These are phyloP conservation scores for Drosophila ezoana DNA, from an alignment of 2,888 invertebrate genomes.

Conservation along the genomic window DNA sequence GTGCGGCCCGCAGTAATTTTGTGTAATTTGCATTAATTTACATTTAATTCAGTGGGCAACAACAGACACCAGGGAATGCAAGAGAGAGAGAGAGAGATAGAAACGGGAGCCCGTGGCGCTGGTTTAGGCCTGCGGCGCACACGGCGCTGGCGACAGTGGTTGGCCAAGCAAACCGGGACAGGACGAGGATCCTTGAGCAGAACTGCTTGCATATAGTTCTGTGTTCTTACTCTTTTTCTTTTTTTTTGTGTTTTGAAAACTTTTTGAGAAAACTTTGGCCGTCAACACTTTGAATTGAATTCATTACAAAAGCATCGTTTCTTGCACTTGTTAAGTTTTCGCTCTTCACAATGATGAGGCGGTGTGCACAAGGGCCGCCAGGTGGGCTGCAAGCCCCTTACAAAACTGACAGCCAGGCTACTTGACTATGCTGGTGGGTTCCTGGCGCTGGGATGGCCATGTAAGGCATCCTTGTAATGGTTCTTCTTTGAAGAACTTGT, in stretches of 20 bases:
- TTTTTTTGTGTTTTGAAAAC: slow-evolving; percentile 30
- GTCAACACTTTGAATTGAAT: slow-evolving; percentile 67
- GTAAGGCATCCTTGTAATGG: slow-evolving; percentile 13
- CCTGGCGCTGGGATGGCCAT: slow-evolving; percentile 32
- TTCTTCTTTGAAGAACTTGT: slow-evolving; percentile 46
- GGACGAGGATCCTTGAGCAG: slow-evolving; percentile 60
- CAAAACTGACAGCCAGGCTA: slow-evolving; percentile 48
- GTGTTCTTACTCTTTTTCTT: slow-evolving; percentile 16
- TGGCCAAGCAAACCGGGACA: slow-evolving; percentile 43
- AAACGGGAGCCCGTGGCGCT: slow-evolving; percentile 33
- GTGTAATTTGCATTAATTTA: slow-evolving; percentile 80
- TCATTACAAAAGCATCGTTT: slow-evolving; percentile 64
- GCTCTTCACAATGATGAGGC: slow-evolving; percentile 23
- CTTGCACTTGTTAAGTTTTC: slow-evolving; percentile 60
- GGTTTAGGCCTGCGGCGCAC: slow-evolving; percentile 70
- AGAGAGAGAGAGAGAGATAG: background rate
- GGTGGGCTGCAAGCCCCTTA: slow-evolving; percentile 42
- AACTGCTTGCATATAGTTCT: slow-evolving; percentile 19
- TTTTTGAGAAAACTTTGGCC: slow-evolving; percentile 54
- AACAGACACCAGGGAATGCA: slow-evolving; percentile 16
- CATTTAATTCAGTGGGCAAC: slow-evolving; percentile 72
- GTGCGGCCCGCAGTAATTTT: slow-evolving; percentile 65
- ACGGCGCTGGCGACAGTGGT: slow-evolving; percentile 11
- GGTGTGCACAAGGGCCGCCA: slow-evolving; percentile 19
- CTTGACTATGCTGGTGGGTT: slow-evolving; percentile 40